Percentiles rank a stretch among this genome's conserved stretches.
phyloP scores from a whole-genome alignment of 1,140 invertebrate species.

The Bilobella aurantiaca region DNA sequence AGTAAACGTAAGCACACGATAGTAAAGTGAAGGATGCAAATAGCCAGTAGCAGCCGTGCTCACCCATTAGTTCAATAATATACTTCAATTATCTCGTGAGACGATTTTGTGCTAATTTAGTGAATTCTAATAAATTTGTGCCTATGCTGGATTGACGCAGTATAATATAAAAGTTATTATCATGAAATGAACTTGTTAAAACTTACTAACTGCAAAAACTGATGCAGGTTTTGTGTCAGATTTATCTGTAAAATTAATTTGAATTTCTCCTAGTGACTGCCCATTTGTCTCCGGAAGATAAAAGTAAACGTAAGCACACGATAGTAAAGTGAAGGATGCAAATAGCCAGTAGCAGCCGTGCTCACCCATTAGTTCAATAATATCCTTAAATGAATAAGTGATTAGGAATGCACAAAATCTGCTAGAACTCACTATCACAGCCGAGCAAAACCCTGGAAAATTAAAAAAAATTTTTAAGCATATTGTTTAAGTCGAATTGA shows the following conservation, averaged over 20 bases:
- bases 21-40: not conserved
- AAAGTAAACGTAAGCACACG: not conserved
- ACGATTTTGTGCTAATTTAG: too few species aligned
- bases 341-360: conserved; percentile 4
- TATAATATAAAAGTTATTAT: too few species aligned
- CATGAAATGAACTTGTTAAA: too few species aligned
- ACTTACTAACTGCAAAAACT: too few species aligned
- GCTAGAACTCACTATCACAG: conserved; percentile 39
- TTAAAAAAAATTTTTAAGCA: not conserved
- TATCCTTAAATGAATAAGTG: conserved; percentile 42
- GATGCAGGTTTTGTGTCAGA: not conserved
- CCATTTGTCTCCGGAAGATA: conserved; percentile 13
- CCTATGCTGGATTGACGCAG: too few species aligned
- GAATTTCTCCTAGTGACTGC: conserved; percentile 15
- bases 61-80: conserved; percentile 39
- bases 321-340: not conserved
- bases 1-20: not conserved
- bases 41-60: conserved; percentile 14
- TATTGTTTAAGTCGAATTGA: conserved; percentile 41
- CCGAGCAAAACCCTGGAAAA: not conserved
- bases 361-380: conserved; percentile 40
- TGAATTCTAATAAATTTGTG: too few species aligned
- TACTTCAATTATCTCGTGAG: too few species aligned
- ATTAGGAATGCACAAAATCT: too few species aligned
- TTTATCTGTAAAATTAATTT: conserved; percentile 1